These are phyloP conservation scores for Argyresthia goedartella DNA, from an alignment of 2,888 invertebrate genomes.

Conservation along the genomic window DNA sequence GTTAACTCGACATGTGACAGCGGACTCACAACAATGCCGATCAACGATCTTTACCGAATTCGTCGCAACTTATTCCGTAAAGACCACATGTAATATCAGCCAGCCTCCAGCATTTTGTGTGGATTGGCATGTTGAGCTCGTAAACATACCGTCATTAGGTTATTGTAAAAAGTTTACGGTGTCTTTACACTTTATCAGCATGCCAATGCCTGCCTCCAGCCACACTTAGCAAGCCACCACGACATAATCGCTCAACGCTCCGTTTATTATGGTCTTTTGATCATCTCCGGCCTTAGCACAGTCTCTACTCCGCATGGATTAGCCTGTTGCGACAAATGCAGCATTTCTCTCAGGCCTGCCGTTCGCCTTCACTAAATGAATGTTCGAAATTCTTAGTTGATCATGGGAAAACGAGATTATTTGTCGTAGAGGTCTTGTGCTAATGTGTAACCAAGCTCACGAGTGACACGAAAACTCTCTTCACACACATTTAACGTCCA, in stretches of 20 bases:
- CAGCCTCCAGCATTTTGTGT: neutral
- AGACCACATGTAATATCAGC: neutral
- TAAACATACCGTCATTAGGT: neutral
- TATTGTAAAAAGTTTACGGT: too few species aligned
- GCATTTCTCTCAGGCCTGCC: too few species aligned
- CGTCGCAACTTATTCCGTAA: neutral
- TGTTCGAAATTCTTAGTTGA: constrained; percentile 14
- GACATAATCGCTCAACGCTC: too few species aligned
- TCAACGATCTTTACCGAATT: neutral
- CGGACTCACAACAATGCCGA: neutral
- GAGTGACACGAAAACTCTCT: constrained; percentile 66
- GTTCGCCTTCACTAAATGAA: neutral
- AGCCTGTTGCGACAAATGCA: too few species aligned
- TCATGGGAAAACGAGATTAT: constrained; percentile 64
- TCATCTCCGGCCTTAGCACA: too few species aligned
- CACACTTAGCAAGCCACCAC: too few species aligned
- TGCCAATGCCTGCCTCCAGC: too few species aligned
- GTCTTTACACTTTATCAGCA: too few species aligned
- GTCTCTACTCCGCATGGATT: too few species aligned
- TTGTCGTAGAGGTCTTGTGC: constrained; percentile 42
- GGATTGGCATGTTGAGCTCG: neutral
- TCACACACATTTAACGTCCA: constrained; percentile 65
- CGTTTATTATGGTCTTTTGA: too few species aligned
- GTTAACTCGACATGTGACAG: constrained; percentile 1
- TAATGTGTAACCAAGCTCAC: constrained; percentile 60